Base-by-base conservation (phyloP, 92 coral and sea anemone species). In the Phenganax marumi region DNA sequence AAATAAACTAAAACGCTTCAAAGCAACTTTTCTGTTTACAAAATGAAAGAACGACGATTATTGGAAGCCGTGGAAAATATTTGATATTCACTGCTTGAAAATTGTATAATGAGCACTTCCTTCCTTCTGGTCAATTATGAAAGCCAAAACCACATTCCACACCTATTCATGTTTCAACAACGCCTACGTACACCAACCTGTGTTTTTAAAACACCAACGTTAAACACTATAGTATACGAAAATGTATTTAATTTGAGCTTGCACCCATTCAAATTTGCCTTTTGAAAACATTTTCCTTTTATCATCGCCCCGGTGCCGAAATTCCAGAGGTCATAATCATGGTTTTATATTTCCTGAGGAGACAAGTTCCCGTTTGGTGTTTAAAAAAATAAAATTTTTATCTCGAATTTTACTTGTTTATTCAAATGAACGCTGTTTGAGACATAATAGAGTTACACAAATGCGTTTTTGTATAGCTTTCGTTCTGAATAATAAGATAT, bases 61-160 rank as follows among this genome's bases (percentile, higher is more conserved):
- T 66, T 0, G 50, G 43, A 25, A 66, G 9, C 14, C 0, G 0
- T 58, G 5, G 16, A 23, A 19, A 25, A 66, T 12, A 17, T 14
- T 2, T 8, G 13, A 66, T 12, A 66, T 66, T 10, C 72, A 66
- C 72, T 25, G 17, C 72, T 49, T 10, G 9, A 10, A 10, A 33
- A 33, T 11, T 58, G 21, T 25, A 66, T 66, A 64, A 60, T 64
- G 43, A 25, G 8, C 47, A 19, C 17, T 24, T 66, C 72, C 72
- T 66, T 66, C 72, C 72, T 25, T 66, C 9, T 10, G 72, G 25
- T 33, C 3, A 33, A 18, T n/a, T 66, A 62, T 62, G 33, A 12
- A 62, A 62, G 68, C 72, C 50, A 66, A 66, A 25, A 66, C 50
- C 50, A 24, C 6, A 66, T n/a, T 66, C 49, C 72, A 23, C 12